phyloP scores from a whole-genome alignment of 2,888 invertebrate genomes.

The Hoplodrina ambigua region DNA sequence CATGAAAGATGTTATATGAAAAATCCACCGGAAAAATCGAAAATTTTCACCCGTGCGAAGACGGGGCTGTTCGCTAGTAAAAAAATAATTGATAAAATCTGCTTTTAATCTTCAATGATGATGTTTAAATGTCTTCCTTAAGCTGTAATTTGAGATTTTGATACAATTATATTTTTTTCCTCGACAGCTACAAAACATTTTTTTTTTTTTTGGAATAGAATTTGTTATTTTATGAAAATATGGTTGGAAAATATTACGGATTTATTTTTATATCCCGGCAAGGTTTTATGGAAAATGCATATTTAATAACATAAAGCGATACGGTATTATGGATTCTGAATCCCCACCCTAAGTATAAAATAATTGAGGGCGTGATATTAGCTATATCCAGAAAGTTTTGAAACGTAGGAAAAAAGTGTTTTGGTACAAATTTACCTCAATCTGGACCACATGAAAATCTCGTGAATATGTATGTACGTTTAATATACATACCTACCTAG shows the following conservation, averaged over 20 bases:
- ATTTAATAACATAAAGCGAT: constrained; percentile 25
- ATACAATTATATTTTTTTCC: neutral
- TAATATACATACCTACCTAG: neutral
- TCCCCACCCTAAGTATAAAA: constrained; percentile 36
- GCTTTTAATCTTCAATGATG: neutral
- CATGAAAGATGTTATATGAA: too few species aligned
- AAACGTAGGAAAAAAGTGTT: constrained; percentile 9
- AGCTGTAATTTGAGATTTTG: neutral
- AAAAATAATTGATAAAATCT: too few species aligned
- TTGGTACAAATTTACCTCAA: neutral
- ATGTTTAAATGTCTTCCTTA: neutral
- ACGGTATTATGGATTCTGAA: constrained; percentile 34
- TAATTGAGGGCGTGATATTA: constrained; percentile 38
- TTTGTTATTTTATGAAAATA: neutral
- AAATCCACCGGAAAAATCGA: too few species aligned
- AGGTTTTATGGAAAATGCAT: constrained; percentile 31
- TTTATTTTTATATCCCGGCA: constrained; percentile 12
- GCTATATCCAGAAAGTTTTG: constrained; percentile 7
- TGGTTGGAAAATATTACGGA: neutral
- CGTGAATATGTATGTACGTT: neutral
- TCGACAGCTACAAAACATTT: neutral
- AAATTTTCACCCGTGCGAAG: too few species aligned
- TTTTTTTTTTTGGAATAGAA: neutral
- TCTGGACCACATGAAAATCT: constrained; percentile 3
- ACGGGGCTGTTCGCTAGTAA: too few species aligned